Percentiles rank a stretch among this genome's conserved stretches.
Evolutionary conservation across 2,113 vertebrate genomes (phyloP).

Genomic region (Leucopsar rothschildi): DNA sequence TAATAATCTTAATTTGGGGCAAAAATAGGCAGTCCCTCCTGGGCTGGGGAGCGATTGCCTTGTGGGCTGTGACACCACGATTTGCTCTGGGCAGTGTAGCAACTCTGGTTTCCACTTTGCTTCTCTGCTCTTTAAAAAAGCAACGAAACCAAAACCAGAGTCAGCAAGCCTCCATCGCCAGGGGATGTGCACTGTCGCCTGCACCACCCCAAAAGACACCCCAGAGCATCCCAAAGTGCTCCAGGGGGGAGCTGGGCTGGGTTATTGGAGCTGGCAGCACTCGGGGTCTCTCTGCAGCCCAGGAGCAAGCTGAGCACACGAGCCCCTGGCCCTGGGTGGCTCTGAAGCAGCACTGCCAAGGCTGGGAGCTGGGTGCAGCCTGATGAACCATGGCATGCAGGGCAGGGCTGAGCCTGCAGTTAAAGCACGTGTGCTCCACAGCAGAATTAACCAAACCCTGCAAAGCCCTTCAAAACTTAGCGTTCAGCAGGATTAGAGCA

Average conservation of each 20-base stretch:
- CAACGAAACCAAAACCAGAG: not conserved
- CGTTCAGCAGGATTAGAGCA: no score
- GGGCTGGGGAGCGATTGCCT: accelerated
- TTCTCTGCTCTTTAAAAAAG: not conserved
- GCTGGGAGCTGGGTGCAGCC: not conserved
- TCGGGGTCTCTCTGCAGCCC: accelerated
- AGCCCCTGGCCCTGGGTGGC: not conserved
- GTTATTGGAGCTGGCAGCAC: not conserved
- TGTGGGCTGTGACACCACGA: accelerated
- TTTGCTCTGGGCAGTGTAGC: not conserved
- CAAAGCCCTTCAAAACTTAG: not conserved
- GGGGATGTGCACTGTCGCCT: not conserved
- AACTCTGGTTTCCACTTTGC: not conserved
- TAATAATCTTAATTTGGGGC: not conserved
- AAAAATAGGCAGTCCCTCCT: not conserved
- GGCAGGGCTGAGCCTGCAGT: not conserved
- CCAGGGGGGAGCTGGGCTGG: accelerated
- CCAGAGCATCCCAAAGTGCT: accelerated
- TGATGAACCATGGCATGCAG: accelerated
- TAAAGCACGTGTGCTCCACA: accelerated
- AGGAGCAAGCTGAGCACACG: not conserved
- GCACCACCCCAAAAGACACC: accelerated
- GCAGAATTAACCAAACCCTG: not conserved
- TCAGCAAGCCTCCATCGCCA: not conserved
- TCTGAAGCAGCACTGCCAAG: not conserved